Base-by-base conservation (phyloP, 2,888 invertebrate species). In the Ochropacha duplaris region DNA sequence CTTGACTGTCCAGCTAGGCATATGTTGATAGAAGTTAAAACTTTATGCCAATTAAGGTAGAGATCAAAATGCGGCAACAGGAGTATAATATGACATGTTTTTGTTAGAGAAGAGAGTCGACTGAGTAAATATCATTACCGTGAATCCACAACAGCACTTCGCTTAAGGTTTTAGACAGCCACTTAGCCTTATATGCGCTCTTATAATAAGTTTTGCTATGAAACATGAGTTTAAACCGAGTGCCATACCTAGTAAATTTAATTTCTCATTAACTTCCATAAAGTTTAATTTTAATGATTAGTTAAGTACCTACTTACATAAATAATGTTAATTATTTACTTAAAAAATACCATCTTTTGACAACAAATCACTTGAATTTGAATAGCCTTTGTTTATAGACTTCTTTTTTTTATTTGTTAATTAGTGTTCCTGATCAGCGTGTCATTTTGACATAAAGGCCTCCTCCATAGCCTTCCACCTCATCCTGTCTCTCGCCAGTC, bases 61-160 rank as follows among this genome's bases (percentile, higher is more conserved):
- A 57, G 71, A 64, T 55, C 8, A 56, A 52, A 58, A 49, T 76
- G n/a, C 6, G 16, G 22, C 22, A 65, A 50, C 0, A 3, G 22
- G 0, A 8, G 36, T 22, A 57, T 54, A 59, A 69, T 63, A 61
- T 83, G 65, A 36, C 57, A 59, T 68, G 57, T 82, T 87, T 75
- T 34, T 54, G 31, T 61, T 61, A 57, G 44, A 51, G 50, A 39
- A 19, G 60, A 61, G 62, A 69, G 77, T 78, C 16, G 52, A 52
- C 76, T 74, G 76, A 78, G 87, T 84, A 89, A 89, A 89, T 86
- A 87, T 88, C 85, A 89, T 90, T 89, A 89, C 80, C 65, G 81
- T 74, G 68, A 73, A 83, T 86, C 87, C 81, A 87, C 87, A 86
- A 84, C 83, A 84, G 81, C 72, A 76, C 78, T 82, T 75, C 66